Conservation (phyloP, 2,797 vertebrate species). For the Peromyscus nudipes region DNA sequence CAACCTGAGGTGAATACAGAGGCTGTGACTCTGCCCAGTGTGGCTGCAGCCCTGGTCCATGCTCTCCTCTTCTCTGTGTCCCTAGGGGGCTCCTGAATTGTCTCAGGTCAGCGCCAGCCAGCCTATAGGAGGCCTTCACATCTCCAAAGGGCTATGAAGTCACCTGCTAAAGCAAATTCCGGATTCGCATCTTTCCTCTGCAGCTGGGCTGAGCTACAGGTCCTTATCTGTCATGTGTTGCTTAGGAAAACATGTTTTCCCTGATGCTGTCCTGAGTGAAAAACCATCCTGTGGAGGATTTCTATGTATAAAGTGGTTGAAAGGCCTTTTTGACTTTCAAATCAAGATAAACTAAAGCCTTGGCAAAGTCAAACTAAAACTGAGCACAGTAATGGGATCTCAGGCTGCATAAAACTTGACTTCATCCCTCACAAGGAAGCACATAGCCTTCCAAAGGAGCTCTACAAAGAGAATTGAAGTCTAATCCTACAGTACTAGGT, state of each 20-base stretch:
- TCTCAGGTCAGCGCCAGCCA: too few relatives aligned
- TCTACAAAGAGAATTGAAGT: too few relatives aligned
- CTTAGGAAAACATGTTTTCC: neutral
- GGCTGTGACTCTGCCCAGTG: neutral
- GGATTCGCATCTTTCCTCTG: accelerated
- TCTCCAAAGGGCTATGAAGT: too few relatives aligned
- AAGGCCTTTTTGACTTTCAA: neutral
- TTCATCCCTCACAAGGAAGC: neutral
- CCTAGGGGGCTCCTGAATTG: neutral
- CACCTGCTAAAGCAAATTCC: neutral
- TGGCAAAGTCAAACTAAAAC: neutral
- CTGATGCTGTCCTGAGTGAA: neutral
- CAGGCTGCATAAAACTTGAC: neutral
- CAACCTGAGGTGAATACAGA: neutral
- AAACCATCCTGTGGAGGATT: neutral
- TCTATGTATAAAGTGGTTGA: neutral
- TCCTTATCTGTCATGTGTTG: neutral
- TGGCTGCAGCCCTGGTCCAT: too few relatives aligned
- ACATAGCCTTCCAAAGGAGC: neutral
- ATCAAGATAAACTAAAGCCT: neutral
- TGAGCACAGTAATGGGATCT: neutral
- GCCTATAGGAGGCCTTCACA: accelerated
- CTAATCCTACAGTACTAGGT: too few relatives aligned
- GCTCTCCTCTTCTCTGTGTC: neutral
- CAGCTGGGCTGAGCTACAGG: neutral